phyloP scores from a whole-genome alignment of 2,113 vertebrate genomes.

The Dicrurus megarhynchus region DNA sequence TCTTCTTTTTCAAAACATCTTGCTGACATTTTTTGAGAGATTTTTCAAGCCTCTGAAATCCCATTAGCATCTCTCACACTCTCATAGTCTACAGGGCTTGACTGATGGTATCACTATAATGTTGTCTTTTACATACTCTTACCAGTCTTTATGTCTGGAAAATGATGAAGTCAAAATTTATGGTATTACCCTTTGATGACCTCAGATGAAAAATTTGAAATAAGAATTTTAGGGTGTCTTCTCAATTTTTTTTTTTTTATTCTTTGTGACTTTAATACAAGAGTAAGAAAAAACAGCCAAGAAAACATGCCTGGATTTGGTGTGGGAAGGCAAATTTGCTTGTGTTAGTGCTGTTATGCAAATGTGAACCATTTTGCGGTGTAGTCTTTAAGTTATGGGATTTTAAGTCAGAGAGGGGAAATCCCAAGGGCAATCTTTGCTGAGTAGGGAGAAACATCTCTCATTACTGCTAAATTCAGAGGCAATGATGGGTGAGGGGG shows the following conservation, averaged over 20 bases:
- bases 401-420: background rate
- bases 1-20: background rate
- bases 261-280: background rate
- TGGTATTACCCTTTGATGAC: background rate
- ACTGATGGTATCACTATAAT: background rate
- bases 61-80: background rate
- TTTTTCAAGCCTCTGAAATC: background rate
- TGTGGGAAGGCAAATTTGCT: background rate
- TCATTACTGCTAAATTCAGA: background rate
- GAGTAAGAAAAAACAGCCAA: background rate
- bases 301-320: background rate
- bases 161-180: background rate
- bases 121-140: background rate
- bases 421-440: background rate
- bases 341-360: background rate
- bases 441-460: background rate
- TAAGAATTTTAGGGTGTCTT: background rate
- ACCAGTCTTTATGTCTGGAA: background rate
- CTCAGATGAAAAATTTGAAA: background rate
- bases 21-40: background rate
- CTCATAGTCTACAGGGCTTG: background rate
- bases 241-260: background rate
- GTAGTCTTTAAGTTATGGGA: background rate
- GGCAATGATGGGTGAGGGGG: background rate
- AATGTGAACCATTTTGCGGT: background rate